Evolutionary conservation across 2,797 vertebrate genomes (phyloP).

Genomic region (Rachycentron canadum): DNA sequence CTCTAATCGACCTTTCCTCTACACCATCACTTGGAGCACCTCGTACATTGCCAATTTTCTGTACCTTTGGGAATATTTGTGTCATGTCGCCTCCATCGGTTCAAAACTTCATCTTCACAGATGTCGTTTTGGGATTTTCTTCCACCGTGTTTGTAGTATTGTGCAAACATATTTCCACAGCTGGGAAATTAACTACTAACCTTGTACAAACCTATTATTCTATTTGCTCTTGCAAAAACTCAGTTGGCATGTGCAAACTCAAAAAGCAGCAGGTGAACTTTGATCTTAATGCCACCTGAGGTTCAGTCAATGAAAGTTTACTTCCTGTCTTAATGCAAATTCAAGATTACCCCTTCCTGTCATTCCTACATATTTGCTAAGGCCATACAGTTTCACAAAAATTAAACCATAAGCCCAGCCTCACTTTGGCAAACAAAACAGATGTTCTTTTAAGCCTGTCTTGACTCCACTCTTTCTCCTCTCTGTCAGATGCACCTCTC

Average conservation of each 20-base stretch:
- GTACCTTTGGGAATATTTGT: slow-evolving; percentile 34
- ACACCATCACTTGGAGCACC: slow-evolving; percentile 30
- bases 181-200: slow-evolving; percentile 11
- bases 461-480: slow-evolving; percentile 23
- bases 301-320: slow-evolving; percentile 9
- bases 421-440: slow-evolving; percentile 28
- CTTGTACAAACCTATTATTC: neutral
- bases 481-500: slow-evolving; percentile 7
- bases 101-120: slow-evolving; percentile 33
- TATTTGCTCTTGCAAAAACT: slow-evolving; percentile 6
- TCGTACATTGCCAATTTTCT: slow-evolving; percentile 31
- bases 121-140: slow-evolving; percentile 4
- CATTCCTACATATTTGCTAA: slow-evolving; percentile 3
- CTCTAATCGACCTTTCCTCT: slow-evolving; percentile 61
- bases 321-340: slow-evolving; percentile 8
- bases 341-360: neutral
- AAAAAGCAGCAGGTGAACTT: neutral
- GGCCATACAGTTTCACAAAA: slow-evolving; percentile 11
- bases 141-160: slow-evolving; percentile 18
- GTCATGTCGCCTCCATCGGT: slow-evolving; percentile 21
- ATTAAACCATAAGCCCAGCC: slow-evolving; percentile 6
- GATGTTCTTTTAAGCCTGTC: slow-evolving; percentile 34
- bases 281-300: neutral
- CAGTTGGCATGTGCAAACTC: slow-evolving; percentile 9
- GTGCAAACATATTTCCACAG: neutral